Conservation (phyloP, 2,888 invertebrate species). For the Cremastinae sp. region DNA sequence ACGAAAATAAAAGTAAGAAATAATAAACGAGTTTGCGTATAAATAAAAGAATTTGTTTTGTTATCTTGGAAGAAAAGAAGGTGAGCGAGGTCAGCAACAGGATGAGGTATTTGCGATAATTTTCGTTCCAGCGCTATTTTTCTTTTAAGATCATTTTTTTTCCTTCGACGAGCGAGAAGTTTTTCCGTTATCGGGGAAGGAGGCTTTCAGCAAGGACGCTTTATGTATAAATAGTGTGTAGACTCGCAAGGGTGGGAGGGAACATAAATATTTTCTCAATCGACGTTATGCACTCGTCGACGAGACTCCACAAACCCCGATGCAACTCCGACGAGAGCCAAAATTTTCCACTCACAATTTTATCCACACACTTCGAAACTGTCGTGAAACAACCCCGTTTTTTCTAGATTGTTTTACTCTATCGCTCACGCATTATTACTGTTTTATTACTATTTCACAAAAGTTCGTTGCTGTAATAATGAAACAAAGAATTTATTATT, state of each 20-base stretch:
- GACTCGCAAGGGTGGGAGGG: constrained; percentile 21
- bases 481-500: too few relatives aligned
- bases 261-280: constrained; percentile 60
- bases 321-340: constrained; percentile 23
- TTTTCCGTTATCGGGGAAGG: constrained; percentile 30
- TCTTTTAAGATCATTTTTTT: too few relatives aligned
- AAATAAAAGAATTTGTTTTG: too few relatives aligned
- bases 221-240: background rate
- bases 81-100: too few relatives aligned
- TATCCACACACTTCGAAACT: constrained; percentile 8
- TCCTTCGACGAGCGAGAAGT: too few relatives aligned
- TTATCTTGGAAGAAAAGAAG: too few relatives aligned
- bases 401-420: constrained; percentile 8
- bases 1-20: too few relatives aligned
- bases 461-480: too few relatives aligned
- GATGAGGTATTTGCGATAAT: too few relatives aligned
- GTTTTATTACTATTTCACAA: too few relatives aligned
- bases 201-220: constrained; percentile 40
- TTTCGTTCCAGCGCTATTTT: too few relatives aligned
- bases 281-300: constrained; percentile 49
- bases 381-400: constrained; percentile 17
- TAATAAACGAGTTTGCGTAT: too few relatives aligned
- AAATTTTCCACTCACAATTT: constrained; percentile 53
- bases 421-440: constrained; percentile 2
- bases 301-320: constrained; percentile 4